A percentile compares a stretch with the other conserved stretches of the same genome.
phyloP scores from a whole-genome alignment of 2,888 invertebrate species.

The Globia sparganii region DNA sequence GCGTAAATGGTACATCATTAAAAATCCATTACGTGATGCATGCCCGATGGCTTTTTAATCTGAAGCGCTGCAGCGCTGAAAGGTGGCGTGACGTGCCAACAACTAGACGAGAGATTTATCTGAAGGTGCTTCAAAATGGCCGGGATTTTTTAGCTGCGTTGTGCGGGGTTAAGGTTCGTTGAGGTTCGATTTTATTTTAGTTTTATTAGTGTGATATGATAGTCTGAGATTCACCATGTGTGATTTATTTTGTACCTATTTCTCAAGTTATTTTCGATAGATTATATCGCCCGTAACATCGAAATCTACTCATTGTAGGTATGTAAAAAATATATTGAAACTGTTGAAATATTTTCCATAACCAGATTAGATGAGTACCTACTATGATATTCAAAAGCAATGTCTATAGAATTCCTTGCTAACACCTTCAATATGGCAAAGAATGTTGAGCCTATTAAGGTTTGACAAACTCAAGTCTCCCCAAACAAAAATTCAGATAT shows the following conservation, averaged over 20 bases:
- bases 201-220: neutral
- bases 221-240: too few relatives aligned
- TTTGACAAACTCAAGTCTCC: too few relatives aligned
- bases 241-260: neutral
- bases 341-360: neutral
- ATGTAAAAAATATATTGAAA: neutral
- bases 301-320: neutral
- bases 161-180: neutral
- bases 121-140: conserved; percentile 38
- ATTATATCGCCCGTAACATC: neutral
- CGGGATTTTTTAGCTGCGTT: conserved; percentile 22
- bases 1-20: conserved; percentile 76
- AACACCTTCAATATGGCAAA: neutral
- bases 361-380: neutral
- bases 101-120: conserved; percentile 55
- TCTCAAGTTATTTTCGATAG: neutral
- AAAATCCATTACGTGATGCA: conserved; percentile 81
- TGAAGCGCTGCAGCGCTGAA: conserved; percentile 64
- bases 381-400: neutral
- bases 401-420: neutral
- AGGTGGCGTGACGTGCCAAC: conserved; percentile 51
- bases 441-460: neutral
- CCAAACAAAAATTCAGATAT: neutral
- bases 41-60: conserved; percentile 79
- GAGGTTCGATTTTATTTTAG: neutral